Conservation (phyloP, 2,113 vertebrate genomes). For the Platichthys flesus region DNA sequence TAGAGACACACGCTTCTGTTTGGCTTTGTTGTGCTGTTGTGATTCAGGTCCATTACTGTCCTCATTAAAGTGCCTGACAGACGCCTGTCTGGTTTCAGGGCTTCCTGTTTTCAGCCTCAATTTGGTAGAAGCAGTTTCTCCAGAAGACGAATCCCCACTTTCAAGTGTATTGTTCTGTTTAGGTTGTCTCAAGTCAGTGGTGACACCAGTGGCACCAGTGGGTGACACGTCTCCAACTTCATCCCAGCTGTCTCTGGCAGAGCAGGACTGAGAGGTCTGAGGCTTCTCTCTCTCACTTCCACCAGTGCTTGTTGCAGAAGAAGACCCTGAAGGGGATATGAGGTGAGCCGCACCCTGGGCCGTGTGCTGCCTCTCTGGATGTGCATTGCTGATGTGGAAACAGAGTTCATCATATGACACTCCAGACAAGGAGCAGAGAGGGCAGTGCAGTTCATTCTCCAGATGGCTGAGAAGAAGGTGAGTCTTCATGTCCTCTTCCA, state of each 20-base stretch:
- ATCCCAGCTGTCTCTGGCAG: background rate
- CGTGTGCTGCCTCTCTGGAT: slow-evolving; percentile 66
- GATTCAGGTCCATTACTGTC: background rate
- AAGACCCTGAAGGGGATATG: background rate
- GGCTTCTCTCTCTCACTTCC: background rate
- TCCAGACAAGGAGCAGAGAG: slow-evolving; percentile 81
- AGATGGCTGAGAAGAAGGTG: slow-evolving; percentile 78
- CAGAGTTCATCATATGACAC: slow-evolving; percentile 82
- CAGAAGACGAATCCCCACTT: background rate
- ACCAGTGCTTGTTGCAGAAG: background rate
- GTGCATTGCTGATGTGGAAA: slow-evolving; percentile 81
- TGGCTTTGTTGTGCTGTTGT: slow-evolving; percentile 37
- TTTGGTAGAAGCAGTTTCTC: background rate
- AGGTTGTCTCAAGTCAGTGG: background rate
- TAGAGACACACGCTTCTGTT: slow-evolving; percentile 45
- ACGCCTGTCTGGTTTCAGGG: background rate
- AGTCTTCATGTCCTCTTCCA: slow-evolving; percentile 82
- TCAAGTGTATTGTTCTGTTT: background rate
- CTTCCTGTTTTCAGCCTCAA: background rate
- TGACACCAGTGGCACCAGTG: background rate
- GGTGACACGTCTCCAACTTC: background rate
- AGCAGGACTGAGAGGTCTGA: background rate
- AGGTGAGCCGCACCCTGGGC: background rate
- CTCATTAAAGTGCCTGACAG: background rate
- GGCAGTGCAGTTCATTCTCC: slow-evolving; percentile 78